A percentile compares a stretch with the other conserved stretches of the same genome.
These are phyloP conservation scores for Chlorocebus sabaeus DNA, from an alignment of 2,113 vertebrate genomes.

Conservation along the genomic window DNA sequence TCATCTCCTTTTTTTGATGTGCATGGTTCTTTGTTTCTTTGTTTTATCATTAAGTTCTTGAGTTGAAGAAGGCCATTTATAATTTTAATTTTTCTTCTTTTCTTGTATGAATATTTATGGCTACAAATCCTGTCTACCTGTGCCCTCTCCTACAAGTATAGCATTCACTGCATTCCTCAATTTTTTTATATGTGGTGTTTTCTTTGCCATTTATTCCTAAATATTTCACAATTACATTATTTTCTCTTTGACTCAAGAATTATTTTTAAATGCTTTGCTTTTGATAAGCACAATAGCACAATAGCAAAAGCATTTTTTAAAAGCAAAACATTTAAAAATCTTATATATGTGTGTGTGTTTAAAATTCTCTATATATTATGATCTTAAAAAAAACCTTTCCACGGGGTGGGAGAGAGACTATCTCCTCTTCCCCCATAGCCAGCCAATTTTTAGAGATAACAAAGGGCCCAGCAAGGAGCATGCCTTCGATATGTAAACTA, in stretches of 20 bases:
- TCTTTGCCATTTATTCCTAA: neutral
- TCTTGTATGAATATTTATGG: neutral
- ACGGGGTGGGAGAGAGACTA: neutral
- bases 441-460: neutral
- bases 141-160: neutral
- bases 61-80: neutral
- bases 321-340: too few relatives aligned
- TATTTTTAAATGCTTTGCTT: neutral
- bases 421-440: neutral
- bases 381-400: too few relatives aligned
- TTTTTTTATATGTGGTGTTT: neutral
- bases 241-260: neutral
- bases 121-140: neutral
- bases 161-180: neutral
- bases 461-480: neutral
- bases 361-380: neutral
- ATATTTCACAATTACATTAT: neutral
- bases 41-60: neutral
- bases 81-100: neutral
- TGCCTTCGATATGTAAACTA: too few relatives aligned
- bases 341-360: neutral
- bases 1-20: neutral
- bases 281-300: neutral
- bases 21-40: neutral
- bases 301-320: too few relatives aligned